These are phyloP conservation scores for Rhizomys pruinosus DNA, from an alignment of 2,113 vertebrate species.

Conservation along the genomic window DNA sequence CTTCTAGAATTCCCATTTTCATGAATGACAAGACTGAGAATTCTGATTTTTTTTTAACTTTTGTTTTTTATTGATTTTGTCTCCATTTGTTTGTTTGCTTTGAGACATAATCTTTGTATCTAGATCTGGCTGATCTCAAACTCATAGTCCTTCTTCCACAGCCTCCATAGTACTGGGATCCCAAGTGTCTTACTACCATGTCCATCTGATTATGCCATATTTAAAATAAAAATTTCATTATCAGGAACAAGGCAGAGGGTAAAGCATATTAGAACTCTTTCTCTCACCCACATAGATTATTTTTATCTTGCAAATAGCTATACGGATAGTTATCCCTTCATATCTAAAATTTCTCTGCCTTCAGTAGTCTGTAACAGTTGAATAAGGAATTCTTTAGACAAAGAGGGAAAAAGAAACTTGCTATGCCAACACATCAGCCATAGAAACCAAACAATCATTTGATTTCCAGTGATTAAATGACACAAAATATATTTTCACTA, in stretches of 20 bases:
- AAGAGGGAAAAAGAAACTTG: not conserved
- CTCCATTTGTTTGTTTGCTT: not conserved
- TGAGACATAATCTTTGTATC: not conserved
- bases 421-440: not conserved
- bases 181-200: not conserved
- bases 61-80: not conserved
- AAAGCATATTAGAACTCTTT: not conserved
- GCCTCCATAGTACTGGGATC: not conserved
- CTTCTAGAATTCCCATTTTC: not conserved
- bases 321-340: not conserved
- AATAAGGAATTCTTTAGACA: not conserved
- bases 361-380: not conserved
- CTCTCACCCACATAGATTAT: not conserved
- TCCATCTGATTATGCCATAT: not conserved
- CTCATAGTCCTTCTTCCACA: not conserved
- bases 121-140: not conserved
- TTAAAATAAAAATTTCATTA: not conserved
- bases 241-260: not conserved
- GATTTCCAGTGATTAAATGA: not conserved
- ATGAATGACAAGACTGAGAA: not conserved
- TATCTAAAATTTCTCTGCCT: not conserved
- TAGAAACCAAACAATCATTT: not conserved
- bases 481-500: conserved; percentile 11
- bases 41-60: not conserved
- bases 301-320: not conserved